phyloP scores from a whole-genome alignment of 2,113 vertebrate species.

The Gopherus flavomarginatus region DNA sequence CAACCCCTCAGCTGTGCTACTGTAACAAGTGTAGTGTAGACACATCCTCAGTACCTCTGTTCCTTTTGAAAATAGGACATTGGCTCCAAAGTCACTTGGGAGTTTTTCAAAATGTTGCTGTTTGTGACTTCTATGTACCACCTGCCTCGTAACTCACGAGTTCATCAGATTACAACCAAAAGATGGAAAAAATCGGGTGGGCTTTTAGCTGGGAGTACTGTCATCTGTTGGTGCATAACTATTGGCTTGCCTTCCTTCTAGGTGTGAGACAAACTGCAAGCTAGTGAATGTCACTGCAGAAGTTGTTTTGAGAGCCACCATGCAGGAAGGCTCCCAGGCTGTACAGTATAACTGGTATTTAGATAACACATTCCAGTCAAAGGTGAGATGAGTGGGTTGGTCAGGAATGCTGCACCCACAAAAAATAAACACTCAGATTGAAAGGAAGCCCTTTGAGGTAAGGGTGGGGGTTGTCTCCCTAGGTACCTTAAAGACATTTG shows the following conservation, averaged over 20 bases:
- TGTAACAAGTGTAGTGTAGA: neutral
- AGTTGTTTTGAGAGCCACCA: conserved; percentile 59
- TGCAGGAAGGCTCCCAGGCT: neutral
- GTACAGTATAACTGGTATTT: conserved; percentile 78
- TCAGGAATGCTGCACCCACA: neutral
- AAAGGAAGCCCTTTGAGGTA: neutral
- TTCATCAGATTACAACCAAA: neutral
- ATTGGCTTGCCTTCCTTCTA: conserved; percentile 25
- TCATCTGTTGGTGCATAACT: neutral
- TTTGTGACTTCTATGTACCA: neutral
- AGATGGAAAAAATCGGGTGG: neutral
- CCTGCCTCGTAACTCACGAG: neutral
- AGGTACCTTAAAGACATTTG: neutral
- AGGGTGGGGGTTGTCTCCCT: fast-evolving
- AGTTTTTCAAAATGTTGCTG: neutral
- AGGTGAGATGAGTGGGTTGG: conserved; percentile 70
- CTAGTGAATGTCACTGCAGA: conserved; percentile 56
- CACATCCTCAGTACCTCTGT: neutral
- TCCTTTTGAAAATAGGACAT: neutral
- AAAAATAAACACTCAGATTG: neutral
- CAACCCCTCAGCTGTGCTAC: too few relatives aligned
- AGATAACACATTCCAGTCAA: conserved; percentile 51
- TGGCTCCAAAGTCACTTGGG: neutral
- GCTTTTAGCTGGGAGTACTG: neutral
- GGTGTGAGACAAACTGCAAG: conserved; percentile 79